Conservation (phyloP, 2,888 invertebrate species). For the Arge pagana region DNA sequence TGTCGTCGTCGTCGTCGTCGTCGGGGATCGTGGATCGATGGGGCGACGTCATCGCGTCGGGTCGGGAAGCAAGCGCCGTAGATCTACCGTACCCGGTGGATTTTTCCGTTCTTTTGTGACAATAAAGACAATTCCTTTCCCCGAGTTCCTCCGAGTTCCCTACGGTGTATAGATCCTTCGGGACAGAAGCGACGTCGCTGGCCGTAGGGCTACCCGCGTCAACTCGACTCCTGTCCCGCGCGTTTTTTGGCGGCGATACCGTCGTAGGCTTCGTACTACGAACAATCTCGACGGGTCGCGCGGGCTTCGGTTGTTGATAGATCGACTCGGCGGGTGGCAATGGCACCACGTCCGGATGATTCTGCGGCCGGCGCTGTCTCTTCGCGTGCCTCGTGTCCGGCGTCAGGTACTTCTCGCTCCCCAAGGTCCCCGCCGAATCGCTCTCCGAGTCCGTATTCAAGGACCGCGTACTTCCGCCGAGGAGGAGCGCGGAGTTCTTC, state of each 20-base stretch:
- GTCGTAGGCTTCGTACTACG: constrained; percentile 44
- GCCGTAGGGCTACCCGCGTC: constrained; percentile 55
- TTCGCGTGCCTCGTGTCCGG: constrained; percentile 75
- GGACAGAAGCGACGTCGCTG: constrained; percentile 56
- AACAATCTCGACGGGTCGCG: constrained; percentile 54
- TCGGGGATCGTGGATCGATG: not conserved
- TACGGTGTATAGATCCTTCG: constrained; percentile 38
- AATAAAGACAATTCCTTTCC: constrained; percentile 18
- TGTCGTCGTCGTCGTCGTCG: not conserved
- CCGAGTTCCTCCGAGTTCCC: constrained; percentile 33
- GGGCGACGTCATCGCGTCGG: not conserved
- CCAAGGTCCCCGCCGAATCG: constrained; percentile 42
- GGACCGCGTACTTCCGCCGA: constrained; percentile 31
- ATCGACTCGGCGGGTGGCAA: constrained; percentile 66
- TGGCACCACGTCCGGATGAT: constrained; percentile 72
- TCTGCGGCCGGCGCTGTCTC: constrained; percentile 67
- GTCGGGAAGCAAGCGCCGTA: constrained; percentile 41
- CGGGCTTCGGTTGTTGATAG: constrained; percentile 67
- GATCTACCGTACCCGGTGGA: constrained; percentile 57
- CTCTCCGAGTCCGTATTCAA: constrained; percentile 36
- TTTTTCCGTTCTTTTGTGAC: constrained; percentile 61
- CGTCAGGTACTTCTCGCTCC: constrained; percentile 60
- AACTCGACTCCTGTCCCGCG: constrained; percentile 65
- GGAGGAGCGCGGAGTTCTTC: constrained; percentile 30
- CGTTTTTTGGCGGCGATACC: constrained; percentile 68